These are phyloP conservation scores for Toxonevra muliebris DNA, from an alignment of 2,888 invertebrate species.

Conservation along the genomic window DNA sequence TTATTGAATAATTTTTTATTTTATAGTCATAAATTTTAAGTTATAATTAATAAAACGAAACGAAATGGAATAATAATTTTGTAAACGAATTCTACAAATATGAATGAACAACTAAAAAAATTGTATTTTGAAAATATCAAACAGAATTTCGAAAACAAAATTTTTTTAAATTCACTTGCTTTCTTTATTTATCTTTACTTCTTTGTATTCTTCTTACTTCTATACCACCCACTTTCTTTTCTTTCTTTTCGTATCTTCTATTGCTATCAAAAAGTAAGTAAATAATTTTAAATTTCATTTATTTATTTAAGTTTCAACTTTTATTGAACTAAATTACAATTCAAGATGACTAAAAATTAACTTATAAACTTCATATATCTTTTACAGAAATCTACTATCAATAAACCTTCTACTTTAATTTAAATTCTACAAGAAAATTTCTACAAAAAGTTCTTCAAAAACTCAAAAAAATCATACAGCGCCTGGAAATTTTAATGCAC, in stretches of 20 bases:
- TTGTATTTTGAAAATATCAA: not conserved
- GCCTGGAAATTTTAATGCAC: no score
- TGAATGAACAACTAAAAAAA: not conserved
- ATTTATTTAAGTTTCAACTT: no score
- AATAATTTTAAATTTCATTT: no score
- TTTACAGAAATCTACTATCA: conserved; percentile 28
- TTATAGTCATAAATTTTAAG: conserved; percentile 9
- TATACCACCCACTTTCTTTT: not conserved
- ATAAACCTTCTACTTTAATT: conserved; percentile 1
- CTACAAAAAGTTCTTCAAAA: no score
- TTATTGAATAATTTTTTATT: conserved; percentile 5
- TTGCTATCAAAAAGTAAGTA: no score
- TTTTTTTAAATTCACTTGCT: not conserved
- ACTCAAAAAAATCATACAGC: no score
- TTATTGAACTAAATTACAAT: not conserved
- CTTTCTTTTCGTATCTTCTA: not conserved
- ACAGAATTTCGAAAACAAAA: not conserved
- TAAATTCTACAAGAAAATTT: not conserved
- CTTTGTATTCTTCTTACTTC: not conserved
- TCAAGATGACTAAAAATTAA: not conserved
- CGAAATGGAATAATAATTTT: not conserved
- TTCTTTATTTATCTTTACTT: not conserved
- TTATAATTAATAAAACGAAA: not conserved
- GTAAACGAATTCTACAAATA: conserved; percentile 6
- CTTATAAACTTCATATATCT: not conserved